Evolutionary conservation across 2,113 vertebrate species (phyloP).

Genomic region (Hymenochirus boettgeri): DNA sequence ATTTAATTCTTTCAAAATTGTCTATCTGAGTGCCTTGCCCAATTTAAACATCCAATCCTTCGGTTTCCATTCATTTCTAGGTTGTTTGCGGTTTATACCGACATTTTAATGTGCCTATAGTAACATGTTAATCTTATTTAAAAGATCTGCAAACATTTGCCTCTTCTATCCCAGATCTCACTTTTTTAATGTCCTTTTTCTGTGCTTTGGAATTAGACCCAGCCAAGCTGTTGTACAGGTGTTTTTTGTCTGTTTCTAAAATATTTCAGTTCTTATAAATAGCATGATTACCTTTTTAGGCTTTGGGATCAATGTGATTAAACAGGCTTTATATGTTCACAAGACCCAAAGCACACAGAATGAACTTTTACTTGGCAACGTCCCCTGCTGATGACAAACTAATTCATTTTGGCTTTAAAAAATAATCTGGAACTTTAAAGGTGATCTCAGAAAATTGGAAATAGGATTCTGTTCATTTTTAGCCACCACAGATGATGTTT

Average conservation of each 20-base stretch:
- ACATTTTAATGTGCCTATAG: too few relatives aligned
- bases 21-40: too few relatives aligned
- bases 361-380: slow-evolving; percentile 21
- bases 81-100: too few relatives aligned
- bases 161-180: too few relatives aligned
- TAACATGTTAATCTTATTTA: too few relatives aligned
- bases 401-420: slow-evolving; percentile 4
- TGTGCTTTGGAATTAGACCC: too few relatives aligned
- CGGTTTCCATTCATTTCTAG: too few relatives aligned
- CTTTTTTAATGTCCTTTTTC: too few relatives aligned
- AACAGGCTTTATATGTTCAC: slow-evolving; percentile 26
- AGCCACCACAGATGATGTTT: not conserved
- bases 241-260: slow-evolving; percentile 10
- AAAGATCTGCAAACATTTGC: too few relatives aligned
- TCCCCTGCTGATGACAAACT: slow-evolving; percentile 20
- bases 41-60: too few relatives aligned
- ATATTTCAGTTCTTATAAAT: not conserved
- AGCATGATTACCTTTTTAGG: slow-evolving; percentile 28
- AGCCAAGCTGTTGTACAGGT: not conserved
- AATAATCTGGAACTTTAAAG: slow-evolving; percentile 1
- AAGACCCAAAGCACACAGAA: slow-evolving; percentile 5
- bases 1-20: too few relatives aligned
- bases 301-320: slow-evolving; percentile 4
- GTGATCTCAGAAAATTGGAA: not conserved
- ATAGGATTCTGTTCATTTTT: not conserved